phyloP scores from a whole-genome alignment of 1,140 invertebrate genomes.

The Rhagoletis zephyria region DNA sequence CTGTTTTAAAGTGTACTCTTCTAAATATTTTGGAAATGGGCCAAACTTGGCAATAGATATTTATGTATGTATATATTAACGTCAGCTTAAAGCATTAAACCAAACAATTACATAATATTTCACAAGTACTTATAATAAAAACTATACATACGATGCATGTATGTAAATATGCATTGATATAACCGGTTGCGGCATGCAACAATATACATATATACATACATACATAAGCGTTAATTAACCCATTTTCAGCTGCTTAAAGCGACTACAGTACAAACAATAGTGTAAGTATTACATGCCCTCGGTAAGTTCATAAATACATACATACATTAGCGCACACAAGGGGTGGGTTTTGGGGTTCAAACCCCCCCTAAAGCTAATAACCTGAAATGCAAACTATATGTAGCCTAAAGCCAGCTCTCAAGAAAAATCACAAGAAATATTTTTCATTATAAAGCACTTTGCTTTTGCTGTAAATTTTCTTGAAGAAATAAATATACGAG shows the following conservation, averaged over 20 bases:
- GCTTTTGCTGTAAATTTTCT: no score
- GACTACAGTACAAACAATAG: neutral
- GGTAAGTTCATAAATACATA: neutral
- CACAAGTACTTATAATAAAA: conserved; percentile 10
- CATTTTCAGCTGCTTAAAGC: conserved; percentile 17
- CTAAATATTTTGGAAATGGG: no score
- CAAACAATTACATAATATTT: conserved; percentile 41
- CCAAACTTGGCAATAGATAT: no score
- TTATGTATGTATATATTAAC: no score
- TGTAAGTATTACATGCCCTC: neutral
- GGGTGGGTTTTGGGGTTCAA: no score
- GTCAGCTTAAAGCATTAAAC: neutral
- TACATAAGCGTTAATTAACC: conserved; percentile 36
- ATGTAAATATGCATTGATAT: neutral
- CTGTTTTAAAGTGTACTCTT: no score
- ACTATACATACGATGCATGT: neutral
- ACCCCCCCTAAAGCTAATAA: no score
- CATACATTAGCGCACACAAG: neutral
- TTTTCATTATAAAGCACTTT: no score
- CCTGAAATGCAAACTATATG: no score
- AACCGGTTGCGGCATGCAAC: conserved; percentile 40
- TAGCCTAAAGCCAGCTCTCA: no score
- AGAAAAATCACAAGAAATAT: no score
- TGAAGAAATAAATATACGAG: no score
- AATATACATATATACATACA: neutral